Conservation (phyloP, 2,888 invertebrate genomes). For the Rhagonycha fulva region DNA sequence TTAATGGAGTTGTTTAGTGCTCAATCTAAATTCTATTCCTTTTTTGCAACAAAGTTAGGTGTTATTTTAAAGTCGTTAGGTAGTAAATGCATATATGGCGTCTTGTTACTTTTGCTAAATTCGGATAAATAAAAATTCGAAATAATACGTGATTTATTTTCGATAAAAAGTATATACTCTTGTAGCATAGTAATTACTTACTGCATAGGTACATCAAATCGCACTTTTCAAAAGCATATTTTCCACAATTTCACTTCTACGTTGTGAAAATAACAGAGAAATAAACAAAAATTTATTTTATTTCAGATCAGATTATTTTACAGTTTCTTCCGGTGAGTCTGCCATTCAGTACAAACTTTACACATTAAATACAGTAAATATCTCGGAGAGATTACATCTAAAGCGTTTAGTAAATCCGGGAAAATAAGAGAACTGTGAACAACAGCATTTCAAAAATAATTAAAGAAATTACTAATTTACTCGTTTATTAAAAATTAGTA, state of each 20-base stretch:
- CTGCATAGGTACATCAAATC: not conserved
- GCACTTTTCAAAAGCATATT: not conserved
- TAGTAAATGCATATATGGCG: constrained; percentile 15
- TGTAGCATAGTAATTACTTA: not conserved
- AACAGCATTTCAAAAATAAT: not conserved
- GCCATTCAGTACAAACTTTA: not conserved
- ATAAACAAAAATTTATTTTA: not conserved
- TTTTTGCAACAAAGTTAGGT: constrained; percentile 20
- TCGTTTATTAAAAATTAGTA: not conserved
- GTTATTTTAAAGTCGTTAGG: constrained; percentile 17
- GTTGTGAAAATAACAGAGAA: not conserved
- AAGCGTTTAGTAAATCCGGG: not conserved
- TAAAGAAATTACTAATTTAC: not conserved
- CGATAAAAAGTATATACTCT: not conserved
- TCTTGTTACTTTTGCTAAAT: constrained; percentile 7
- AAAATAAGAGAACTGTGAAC: not conserved
- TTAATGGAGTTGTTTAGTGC: constrained; percentile 27
- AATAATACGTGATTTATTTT: not conserved
- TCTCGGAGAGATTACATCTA: not conserved
- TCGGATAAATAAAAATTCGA: not conserved
- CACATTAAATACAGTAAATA: not conserved
- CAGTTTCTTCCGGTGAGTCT: not conserved
- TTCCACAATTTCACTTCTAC: not conserved
- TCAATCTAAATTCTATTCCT: constrained; percentile 21
- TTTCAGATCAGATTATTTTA: not conserved